Evolutionary conservation across 2,113 vertebrate species (phyloP), one percentile per base, ranked within the genome.

Genomic region (Egretta garzetta): DNA sequence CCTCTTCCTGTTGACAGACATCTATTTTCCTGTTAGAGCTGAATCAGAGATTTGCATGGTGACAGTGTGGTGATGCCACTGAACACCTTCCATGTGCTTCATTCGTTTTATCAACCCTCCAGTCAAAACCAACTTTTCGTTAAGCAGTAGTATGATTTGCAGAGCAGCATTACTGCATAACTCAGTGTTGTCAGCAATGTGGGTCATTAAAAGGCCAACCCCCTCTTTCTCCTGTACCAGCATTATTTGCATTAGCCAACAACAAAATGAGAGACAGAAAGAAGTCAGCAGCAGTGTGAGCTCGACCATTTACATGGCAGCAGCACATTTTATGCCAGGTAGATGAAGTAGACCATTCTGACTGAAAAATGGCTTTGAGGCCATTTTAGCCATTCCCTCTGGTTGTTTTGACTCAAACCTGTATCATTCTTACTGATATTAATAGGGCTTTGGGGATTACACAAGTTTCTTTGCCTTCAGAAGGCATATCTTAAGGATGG

Each of bases 71-170:
- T 93, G 76, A 49, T 70, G 55, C 84, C 10, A 18, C 66, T 58
- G 26, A 80, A 41, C 67, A 86, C 60, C 92, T 94, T 96, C 84
- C 27, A 26, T 26, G 43, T 94, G 47, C 28, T 83, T 73, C 39
- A 9, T 91, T 93, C 80, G 58, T 95, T 92, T 41, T 89, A 41
- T 81, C 94, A 98, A 71, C 81, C 41, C 91, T 70, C 66, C 67
- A 90, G 93, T 83, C 63, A 93, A 84, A 87, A 45, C 90, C 79
- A 59, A n/a, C 89, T 20, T 39, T 53, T 71, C 28, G 26, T 96
- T 96, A 17, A 74, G 15, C 55, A 70, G 21, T 55, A 74, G 19
- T 45, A 12, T 32, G 53, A 62, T 68, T 41, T 66, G 72, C 72
- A 90, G 30, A 68, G 59, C 35, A 68, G 18, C 45, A 30, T 91